Evolutionary conservation across 2,888 invertebrate species (phyloP), one percentile per base, ranked within the genome.

Genomic region (Pedicia rivosa): DNA sequence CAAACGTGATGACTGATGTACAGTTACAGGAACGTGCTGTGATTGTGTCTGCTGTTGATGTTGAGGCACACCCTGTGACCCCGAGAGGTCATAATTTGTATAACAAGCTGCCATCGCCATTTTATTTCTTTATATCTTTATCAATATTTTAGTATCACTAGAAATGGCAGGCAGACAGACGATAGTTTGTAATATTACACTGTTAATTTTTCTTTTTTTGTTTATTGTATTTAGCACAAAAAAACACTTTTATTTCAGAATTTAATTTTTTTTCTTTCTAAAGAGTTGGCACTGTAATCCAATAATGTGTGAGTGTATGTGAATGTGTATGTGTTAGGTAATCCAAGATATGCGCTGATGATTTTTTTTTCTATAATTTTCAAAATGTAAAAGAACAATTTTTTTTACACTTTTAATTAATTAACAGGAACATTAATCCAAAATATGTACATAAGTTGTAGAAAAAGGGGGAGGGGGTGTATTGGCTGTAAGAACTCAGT

Each of bases 51-150:
- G 54, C 27, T 50, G 36, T 35, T 40, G 49, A 35, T 31, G 50
- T 43, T 25, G 52, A 24, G 54, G 48, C 54, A 57, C 50, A 45
- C 51, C 50, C 44, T 59, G 58, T 44, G 57, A 50, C 42, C 59
- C 36, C 31, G 57, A 49, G 54, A 59, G 52, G 49, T 62, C 57
- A 45, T 61, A 61, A 45, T 53, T 61, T 40, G 60, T 54, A 49
- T 59, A 61, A 40, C 60, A 61, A 37, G 60, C 57, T 40, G 61
- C 58, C 61, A 61, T 61, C 45, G 59, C 58, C 60, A 59, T 59
- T 35, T 45, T 46, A 36, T 16, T 36, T 19, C 17, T 13, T 4
- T 6, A 15, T 22, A 27, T 17, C 19, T 26, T 19, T 17, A 16
- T 15, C 24, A n/a, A 10, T 6, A 25, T 32, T 32, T 12, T 3